A percentile compares a stretch with the other conserved stretches of the same genome.
Conservation (phyloP, 2,113 vertebrate species). For the Sebastes schlegelii region DNA sequence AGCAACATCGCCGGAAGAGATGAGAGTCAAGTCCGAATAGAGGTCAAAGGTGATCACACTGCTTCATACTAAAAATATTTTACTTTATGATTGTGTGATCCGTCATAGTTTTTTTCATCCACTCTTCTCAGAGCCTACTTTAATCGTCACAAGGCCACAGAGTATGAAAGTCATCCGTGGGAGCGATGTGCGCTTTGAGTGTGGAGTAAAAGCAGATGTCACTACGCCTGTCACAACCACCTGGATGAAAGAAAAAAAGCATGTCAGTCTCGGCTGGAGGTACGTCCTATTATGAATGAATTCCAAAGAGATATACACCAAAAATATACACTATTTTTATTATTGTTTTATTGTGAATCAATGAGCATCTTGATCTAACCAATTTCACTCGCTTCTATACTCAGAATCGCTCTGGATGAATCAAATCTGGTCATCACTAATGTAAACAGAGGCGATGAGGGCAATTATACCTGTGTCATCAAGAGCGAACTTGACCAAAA, state of each 20-base stretch:
- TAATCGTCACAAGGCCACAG: constrained; percentile 90
- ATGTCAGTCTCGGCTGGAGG: constrained; percentile 78
- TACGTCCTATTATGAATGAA: background rate
- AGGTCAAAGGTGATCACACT: constrained; percentile 93
- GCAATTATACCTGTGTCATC: constrained; percentile 91
- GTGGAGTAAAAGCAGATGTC: constrained; percentile 87
- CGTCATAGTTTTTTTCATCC: background rate
- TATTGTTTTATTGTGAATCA: background rate
- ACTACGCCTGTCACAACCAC: constrained; percentile 86
- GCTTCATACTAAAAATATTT: background rate
- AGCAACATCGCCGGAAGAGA: constrained; percentile 94
- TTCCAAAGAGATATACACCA: background rate
- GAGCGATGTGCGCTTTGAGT: constrained; percentile 88
- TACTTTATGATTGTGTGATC: background rate
- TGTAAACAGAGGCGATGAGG: constrained; percentile 90
- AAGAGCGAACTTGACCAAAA: constrained; percentile 94
- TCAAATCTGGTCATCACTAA: constrained; percentile 92
- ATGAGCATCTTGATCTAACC: background rate
- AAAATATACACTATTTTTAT: background rate
- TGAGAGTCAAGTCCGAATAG: constrained; percentile 91
- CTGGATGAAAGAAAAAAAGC: constrained; percentile 91
- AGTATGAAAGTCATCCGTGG: constrained; percentile 88
- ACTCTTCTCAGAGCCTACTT: constrained; percentile 88
- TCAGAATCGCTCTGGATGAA: constrained; percentile 92
- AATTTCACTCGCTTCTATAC: background rate